Conservation (phyloP, 2,888 invertebrate species). For the Spodoptera littoralis region DNA sequence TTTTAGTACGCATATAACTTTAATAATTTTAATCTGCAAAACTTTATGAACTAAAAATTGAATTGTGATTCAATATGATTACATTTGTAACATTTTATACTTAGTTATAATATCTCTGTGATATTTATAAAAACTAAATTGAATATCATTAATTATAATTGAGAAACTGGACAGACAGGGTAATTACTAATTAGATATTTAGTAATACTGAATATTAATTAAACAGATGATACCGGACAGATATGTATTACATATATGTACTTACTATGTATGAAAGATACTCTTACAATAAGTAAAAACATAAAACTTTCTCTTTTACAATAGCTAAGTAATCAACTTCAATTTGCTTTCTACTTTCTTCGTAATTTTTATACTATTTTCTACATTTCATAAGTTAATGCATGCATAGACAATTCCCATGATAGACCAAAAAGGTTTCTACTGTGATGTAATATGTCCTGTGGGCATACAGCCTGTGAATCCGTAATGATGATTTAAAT, state of each 20-base stretch:
- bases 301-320: slow-evolving; percentile 44
- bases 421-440: slow-evolving; percentile 24
- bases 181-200: too few species aligned
- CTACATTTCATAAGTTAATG: background rate
- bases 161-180: too few species aligned
- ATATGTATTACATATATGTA: background rate
- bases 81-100: too few species aligned
- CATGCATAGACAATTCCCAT: slow-evolving; percentile 1
- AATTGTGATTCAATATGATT: too few species aligned
- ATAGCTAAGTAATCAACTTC: slow-evolving; percentile 29
- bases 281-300: background rate
- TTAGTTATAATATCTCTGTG: too few species aligned
- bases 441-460: slow-evolving; percentile 40
- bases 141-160: too few species aligned
- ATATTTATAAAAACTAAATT: too few species aligned
- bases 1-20: too few species aligned
- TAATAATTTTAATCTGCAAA: too few species aligned
- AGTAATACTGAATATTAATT: slow-evolving; percentile 8
- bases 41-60: too few species aligned
- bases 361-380: slow-evolving; percentile 4
- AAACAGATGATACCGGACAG: slow-evolving; percentile 2
- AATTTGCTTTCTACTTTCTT: slow-evolving; percentile 36
- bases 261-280: slow-evolving; percentile 2
- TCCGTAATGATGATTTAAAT: slow-evolving; percentile 30
- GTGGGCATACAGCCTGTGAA: slow-evolving; percentile 37